Conservation (phyloP, 2,888 invertebrate genomes). For the Minunthozetes semirufus region DNA sequence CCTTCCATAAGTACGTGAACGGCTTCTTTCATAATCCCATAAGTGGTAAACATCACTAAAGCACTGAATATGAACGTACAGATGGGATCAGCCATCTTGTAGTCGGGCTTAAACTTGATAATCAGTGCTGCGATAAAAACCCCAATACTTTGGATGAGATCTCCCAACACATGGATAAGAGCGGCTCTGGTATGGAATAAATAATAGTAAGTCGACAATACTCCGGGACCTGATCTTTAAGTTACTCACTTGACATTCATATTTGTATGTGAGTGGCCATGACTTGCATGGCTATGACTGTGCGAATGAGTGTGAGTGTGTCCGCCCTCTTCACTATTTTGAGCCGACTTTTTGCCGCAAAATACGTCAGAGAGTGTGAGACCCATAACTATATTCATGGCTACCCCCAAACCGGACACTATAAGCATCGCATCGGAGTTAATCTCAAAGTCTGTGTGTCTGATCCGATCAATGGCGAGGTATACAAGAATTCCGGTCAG, state of each 20-base stretch:
- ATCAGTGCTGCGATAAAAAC: slow-evolving; percentile 47
- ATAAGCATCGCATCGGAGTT: slow-evolving; percentile 68
- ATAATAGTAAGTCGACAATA: no score
- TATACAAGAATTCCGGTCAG: slow-evolving; percentile 64
- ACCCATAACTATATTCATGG: slow-evolving; percentile 59
- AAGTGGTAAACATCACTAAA: slow-evolving; percentile 68
- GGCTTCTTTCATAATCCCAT: slow-evolving; percentile 66
- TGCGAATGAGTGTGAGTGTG: slow-evolving; percentile 44
- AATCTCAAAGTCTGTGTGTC: slow-evolving; percentile 58
- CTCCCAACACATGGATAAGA: slow-evolving; percentile 50
- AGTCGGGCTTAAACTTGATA: slow-evolving; percentile 57
- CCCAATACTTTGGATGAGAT: slow-evolving; percentile 49
- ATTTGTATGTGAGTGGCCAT: slow-evolving; percentile 44
- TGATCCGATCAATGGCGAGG: slow-evolving; percentile 38
- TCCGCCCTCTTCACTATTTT: slow-evolving; percentile 45
- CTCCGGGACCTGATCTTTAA: no score
- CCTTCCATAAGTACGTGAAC: slow-evolving; percentile 68
- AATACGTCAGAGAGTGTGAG: slow-evolving; percentile 48
- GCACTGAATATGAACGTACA: slow-evolving; percentile 76
- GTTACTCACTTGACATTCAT: slow-evolving; percentile 46
- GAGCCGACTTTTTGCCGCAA: slow-evolving; percentile 16
- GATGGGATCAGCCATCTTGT: slow-evolving; percentile 71
- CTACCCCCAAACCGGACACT: slow-evolving; percentile 64
- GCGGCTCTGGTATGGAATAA: slow-evolving; percentile 45
- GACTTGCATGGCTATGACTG: slow-evolving; percentile 43